These are phyloP conservation scores for Taxidea taxus DNA, from an alignment of 2,113 vertebrate genomes.

Conservation along the genomic window DNA sequence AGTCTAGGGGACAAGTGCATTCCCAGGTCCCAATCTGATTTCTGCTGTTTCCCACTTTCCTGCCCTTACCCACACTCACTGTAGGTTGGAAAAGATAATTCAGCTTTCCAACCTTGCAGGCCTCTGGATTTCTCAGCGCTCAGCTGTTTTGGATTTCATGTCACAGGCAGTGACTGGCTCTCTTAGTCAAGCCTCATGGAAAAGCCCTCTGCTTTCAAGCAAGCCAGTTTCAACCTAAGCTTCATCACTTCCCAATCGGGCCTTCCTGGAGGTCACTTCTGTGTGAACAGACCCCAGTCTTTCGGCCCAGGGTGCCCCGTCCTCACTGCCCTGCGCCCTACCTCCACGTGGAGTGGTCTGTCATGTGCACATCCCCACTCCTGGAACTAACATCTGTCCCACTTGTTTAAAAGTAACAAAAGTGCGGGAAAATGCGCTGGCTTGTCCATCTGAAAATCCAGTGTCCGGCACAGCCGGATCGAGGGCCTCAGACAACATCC, in stretches of 20 bases:
- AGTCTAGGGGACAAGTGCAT: neutral
- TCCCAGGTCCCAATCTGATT: neutral
- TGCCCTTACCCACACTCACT: neutral
- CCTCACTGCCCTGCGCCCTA: no score
- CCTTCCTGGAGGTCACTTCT: neutral
- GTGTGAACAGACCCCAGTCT: neutral
- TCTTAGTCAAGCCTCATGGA: neutral
- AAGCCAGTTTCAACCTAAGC: neutral
- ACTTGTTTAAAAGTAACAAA: neutral
- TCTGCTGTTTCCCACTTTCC: neutral
- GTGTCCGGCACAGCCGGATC: neutral
- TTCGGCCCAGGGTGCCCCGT: neutral
- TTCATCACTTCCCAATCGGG: neutral
- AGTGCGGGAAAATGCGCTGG: neutral
- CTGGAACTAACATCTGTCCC: neutral
- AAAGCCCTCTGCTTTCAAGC: neutral
- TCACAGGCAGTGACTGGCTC: neutral
- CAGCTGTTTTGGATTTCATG: neutral
- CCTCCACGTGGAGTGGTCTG: neutral
- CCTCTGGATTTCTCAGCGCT: neutral
- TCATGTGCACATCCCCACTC: neutral
- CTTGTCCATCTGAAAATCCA: neutral
- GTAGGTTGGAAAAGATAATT: neutral
- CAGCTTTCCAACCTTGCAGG: neutral
- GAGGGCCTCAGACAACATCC: neutral